Evolutionary conservation across 1,140 invertebrate genomes (phyloP).

Genomic region (Notospermus geniculatus): DNA sequence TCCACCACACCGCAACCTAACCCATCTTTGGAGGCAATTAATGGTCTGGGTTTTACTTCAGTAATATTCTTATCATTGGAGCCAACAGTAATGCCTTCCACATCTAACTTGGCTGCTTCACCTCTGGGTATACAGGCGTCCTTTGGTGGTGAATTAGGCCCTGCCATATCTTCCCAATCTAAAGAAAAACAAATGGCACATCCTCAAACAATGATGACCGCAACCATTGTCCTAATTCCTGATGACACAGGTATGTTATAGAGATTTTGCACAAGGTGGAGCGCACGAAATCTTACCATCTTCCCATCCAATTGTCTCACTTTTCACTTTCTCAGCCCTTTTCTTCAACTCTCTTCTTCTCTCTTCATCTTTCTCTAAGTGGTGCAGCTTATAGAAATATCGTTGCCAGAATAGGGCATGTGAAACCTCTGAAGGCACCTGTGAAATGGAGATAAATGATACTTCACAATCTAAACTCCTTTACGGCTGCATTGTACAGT

Average conservation of each 20-base stretch:
- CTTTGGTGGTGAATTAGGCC: slow-evolving; percentile 10
- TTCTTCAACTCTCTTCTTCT: slow-evolving; percentile 45
- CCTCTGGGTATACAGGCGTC: background rate
- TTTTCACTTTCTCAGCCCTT: slow-evolving; percentile 33
- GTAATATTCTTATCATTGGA: too few species aligned
- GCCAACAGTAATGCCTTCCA: background rate
- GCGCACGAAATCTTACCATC: slow-evolving; percentile 26
- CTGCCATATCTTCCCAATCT: slow-evolving; percentile 8
- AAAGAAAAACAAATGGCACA: too few species aligned
- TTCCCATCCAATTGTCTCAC: slow-evolving; percentile 19
- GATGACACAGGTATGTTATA: background rate
- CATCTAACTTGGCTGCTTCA: background rate
- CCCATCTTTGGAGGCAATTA: too few species aligned
- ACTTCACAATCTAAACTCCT: too few species aligned
- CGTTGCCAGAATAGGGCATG: slow-evolving; percentile 59
- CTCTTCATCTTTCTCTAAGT: slow-evolving; percentile 51
- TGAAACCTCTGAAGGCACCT: slow-evolving; percentile 55
- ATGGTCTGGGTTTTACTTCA: too few species aligned
- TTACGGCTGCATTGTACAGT: too few species aligned
- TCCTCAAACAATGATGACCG: too few species aligned
- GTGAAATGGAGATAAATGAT: too few species aligned
- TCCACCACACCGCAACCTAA: too few species aligned
- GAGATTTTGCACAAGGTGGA: too few species aligned
- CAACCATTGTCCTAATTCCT: too few species aligned
- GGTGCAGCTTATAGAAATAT: slow-evolving; percentile 58